Evolutionary conservation across 2,888 invertebrate genomes (phyloP).

Genomic region (Orthosia gracilis): DNA sequence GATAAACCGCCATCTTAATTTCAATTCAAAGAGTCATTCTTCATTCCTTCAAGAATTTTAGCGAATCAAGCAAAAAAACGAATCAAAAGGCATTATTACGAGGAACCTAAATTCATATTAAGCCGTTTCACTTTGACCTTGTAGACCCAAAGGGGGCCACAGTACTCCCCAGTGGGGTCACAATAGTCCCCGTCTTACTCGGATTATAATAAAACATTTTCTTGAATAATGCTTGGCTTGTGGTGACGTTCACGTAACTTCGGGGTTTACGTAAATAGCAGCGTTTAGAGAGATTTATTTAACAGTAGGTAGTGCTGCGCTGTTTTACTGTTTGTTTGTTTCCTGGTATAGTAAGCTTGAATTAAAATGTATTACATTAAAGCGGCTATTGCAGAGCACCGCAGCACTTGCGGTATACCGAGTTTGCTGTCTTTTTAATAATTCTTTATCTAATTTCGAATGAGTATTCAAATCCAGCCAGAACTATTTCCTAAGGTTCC

Average conservation of each 20-base stretch:
- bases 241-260: slow-evolving; percentile 61
- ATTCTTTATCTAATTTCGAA: not conserved
- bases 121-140: slow-evolving; percentile 52
- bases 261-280: slow-evolving; percentile 52
- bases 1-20: slow-evolving; percentile 45
- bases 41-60: slow-evolving; percentile 52
- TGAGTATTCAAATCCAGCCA: not conserved
- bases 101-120: slow-evolving; percentile 63
- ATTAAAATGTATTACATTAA: not conserved
- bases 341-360: not conserved
- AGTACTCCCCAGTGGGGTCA: slow-evolving; percentile 57
- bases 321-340: slow-evolving; percentile 28
- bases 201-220: slow-evolving; percentile 72
- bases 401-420: not conserved
- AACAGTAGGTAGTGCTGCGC: slow-evolving; percentile 22
- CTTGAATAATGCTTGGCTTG: slow-evolving; percentile 67
- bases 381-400: not conserved
- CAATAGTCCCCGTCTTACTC: slow-evolving; percentile 57
- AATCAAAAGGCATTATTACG: slow-evolving; percentile 58
- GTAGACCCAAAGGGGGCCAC: slow-evolving; percentile 44
- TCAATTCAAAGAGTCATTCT: slow-evolving; percentile 48
- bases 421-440: too few species aligned
- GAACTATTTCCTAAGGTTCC: not conserved
- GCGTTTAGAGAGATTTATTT: slow-evolving; percentile 56
- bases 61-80: slow-evolving; percentile 54